phyloP scores from a whole-genome alignment of 1,140 invertebrate species.

The Leptoteleia sp. region DNA sequence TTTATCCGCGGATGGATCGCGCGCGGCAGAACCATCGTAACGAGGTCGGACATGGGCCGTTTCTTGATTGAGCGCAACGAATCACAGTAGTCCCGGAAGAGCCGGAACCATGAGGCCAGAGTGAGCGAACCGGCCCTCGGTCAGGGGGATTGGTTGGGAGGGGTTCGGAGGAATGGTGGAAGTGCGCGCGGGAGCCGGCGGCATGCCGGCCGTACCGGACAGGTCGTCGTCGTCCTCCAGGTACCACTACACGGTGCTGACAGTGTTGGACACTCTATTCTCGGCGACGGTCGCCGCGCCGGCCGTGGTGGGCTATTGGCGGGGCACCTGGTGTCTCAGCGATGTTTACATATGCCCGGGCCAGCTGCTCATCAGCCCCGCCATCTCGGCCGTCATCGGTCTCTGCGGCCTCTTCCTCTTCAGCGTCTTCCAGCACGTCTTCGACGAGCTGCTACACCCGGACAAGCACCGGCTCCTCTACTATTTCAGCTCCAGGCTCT shows the following conservation, averaged over 20 bases:
- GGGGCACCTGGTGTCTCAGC: conserved; percentile 91
- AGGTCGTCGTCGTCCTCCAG: conserved; percentile 70
- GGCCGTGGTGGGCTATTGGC: conserved; percentile 91
- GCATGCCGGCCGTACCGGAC: conserved; percentile 73
- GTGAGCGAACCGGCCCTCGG: conserved; percentile 63
- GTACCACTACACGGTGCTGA: conserved; percentile 83
- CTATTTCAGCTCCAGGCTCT: conserved; percentile 87
- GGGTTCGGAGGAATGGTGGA: conserved; percentile 79
- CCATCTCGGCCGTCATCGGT: conserved; percentile 86
- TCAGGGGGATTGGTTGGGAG: conserved; percentile 72
- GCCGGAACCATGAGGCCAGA: conserved; percentile 64
- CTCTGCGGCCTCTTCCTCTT: conserved; percentile 86
- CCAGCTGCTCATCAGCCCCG: conserved; percentile 82
- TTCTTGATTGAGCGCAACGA: conserved; percentile 55
- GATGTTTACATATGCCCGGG: conserved; percentile 86
- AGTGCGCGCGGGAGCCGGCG: conserved; percentile 71
- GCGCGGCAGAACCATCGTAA: conserved; percentile 29
- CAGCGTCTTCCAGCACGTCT: conserved; percentile 84
- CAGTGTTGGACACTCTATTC: conserved; percentile 86
- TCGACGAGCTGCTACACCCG: conserved; percentile 84
- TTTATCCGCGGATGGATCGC: conserved; percentile 29
- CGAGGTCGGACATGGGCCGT: conserved; percentile 63
- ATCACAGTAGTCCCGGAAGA: conserved; percentile 39
- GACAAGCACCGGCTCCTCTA: conserved; percentile 86
- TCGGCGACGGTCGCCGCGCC: conserved; percentile 88